A percentile compares a stretch with the other conserved stretches of the same genome.
Conservation (phyloP, 2,888 invertebrate genomes). For the Volucella bombylans region DNA sequence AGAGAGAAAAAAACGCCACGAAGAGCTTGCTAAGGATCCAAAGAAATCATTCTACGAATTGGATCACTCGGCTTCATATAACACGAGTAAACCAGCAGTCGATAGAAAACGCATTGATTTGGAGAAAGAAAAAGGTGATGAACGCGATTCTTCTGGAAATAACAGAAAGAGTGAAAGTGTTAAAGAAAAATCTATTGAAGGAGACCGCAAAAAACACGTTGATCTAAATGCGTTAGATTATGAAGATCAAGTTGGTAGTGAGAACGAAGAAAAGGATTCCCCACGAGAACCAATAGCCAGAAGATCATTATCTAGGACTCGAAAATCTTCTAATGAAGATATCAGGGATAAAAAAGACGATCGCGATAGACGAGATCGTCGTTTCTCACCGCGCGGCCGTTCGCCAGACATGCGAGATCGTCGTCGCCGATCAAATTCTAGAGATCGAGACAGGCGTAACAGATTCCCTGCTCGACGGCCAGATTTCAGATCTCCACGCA, state of each 20-base stretch:
- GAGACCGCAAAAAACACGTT: slow-evolving; percentile 81
- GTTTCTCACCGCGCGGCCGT: slow-evolving; percentile 75
- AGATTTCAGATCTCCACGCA: slow-evolving; percentile 78
- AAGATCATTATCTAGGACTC: slow-evolving; percentile 31
- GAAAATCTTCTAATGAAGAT: slow-evolving; percentile 10
- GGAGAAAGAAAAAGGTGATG: slow-evolving; percentile 67
- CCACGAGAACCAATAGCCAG: slow-evolving; percentile 32
- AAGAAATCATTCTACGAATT: slow-evolving; percentile 82
- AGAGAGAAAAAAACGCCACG: slow-evolving; percentile 84
- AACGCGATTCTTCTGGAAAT: slow-evolving; percentile 30
- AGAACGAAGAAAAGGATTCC: slow-evolving; percentile 81
- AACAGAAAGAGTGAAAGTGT: slow-evolving; percentile 75
- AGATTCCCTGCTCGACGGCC: slow-evolving; percentile 76
- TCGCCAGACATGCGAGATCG: slow-evolving; percentile 71
- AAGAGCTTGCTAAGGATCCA: slow-evolving; percentile 82
- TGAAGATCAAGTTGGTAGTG: slow-evolving; percentile 85
- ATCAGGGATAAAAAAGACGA: slow-evolving; percentile 82
- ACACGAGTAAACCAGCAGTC: slow-evolving; percentile 65
- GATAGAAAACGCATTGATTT: slow-evolving; percentile 79
- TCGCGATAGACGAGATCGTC: slow-evolving; percentile 71
- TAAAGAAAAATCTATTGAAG: slow-evolving; percentile 71
- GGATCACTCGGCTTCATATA: slow-evolving; percentile 82
- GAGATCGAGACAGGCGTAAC: slow-evolving; percentile 76
- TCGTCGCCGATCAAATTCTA: slow-evolving; percentile 76
- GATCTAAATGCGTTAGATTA: slow-evolving; percentile 90